Evolutionary conservation across 2,797 vertebrate genomes (phyloP), one percentile per base, ranked within the genome.

Genomic region (Discoglossus pictus): DNA sequence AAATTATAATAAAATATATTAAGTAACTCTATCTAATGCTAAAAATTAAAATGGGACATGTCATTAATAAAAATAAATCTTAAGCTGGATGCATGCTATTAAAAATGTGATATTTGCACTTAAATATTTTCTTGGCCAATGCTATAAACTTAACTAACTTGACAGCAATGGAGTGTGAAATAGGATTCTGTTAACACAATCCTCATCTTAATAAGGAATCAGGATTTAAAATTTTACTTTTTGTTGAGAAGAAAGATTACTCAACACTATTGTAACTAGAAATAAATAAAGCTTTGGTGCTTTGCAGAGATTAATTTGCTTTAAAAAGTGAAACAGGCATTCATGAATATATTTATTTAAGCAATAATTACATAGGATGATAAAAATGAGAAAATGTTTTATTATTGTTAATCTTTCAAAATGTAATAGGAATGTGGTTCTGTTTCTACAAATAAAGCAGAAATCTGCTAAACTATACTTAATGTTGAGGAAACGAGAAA

Each of bases 141-240:
- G 21, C 21, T 24, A 7, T 25, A 10, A 48, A 1, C 6, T 10
- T 12, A 48, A 25, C 1, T 12, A 48, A n/a, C 10, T 21, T 24
- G 21, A 48, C 25, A 11, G 46, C 46, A 48, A 18, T 25, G 20
- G 12, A 48, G 8, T 48, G 46, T 48, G 46, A 48, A 48, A 48
- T 48, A 12, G 20, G 7, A 48, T 20, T 48, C 21, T 12, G 12
- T 12, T 48, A 17, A 17, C 6, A 46, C 23, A 48, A n/a, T 25
- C n/a, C 17, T 13, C 21, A 48, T 48, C 21, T 48, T 48, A 48
- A 48, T 48, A 48, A 25, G 11, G 46, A 20, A 24, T 24, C 13
- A 2, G 23, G 2, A 4, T 24, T 21, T 24, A 48, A n/a, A n/a
- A n/a, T n/a, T n/a, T n/a, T n/a, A n/a, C n/a, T 13, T 1, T 48